phyloP scores from a whole-genome alignment of 1,140 invertebrate species.

The Oryctes rhinoceros region DNA sequence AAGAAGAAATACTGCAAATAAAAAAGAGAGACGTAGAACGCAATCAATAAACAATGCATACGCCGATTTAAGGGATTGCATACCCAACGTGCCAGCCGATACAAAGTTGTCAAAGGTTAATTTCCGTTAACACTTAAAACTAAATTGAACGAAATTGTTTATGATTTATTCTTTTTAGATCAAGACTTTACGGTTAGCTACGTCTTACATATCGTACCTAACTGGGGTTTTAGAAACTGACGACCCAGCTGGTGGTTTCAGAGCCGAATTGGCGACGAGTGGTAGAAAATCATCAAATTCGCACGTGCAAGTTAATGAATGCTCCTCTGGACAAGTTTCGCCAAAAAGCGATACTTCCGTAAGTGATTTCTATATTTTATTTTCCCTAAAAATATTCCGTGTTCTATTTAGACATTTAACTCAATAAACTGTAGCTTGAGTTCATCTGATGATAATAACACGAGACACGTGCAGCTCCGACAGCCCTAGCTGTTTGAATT shows the following conservation, averaged over 20 bases:
- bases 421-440: neutral
- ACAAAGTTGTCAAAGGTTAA: conserved; percentile 89
- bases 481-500: neutral
- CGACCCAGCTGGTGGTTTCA: conserved; percentile 76
- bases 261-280: conserved; percentile 71
- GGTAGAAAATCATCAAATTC: conserved; percentile 54
- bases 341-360: conserved; percentile 56
- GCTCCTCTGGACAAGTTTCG: conserved; percentile 47
- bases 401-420: too few relatives aligned
- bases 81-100: conserved; percentile 94
- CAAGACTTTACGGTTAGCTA: conserved; percentile 89
- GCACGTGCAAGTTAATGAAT: conserved; percentile 49
- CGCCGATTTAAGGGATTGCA: conserved; percentile 88
- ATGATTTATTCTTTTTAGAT: conserved; percentile 66
- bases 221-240: conserved; percentile 82
- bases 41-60: conserved; percentile 96
- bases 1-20: conserved; percentile 85
- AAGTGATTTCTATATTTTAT: conserved; percentile 43
- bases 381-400: neutral
- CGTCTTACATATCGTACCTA: conserved; percentile 91
- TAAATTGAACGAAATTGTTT: neutral
- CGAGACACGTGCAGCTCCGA: neutral
- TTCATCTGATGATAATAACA: neutral
- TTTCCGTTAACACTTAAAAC: neutral
- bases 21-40: conserved; percentile 91